Evolutionary conservation across 1,140 invertebrate genomes (phyloP), one percentile per base, ranked within the genome.

Genomic region (Orius laevigatus): DNA sequence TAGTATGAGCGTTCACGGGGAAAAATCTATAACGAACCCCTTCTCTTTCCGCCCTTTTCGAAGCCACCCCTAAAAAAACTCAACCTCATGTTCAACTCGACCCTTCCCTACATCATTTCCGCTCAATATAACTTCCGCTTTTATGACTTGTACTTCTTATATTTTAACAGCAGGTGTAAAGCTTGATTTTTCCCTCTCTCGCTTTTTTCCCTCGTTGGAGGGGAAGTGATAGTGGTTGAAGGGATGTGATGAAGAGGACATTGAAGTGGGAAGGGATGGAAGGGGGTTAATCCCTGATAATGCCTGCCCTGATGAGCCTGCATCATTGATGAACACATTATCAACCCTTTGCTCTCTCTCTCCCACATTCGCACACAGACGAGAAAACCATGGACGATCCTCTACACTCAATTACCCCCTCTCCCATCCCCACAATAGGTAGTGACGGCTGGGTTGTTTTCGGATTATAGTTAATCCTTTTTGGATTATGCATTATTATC

Each of bases 261-360:
- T 34, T 34, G 33, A 34, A 34, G 33, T 8, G 33, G 33, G n/a
- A 34, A n/a, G 33, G 38, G 38, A 40, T 40, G 38, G 38, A 40
- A 40, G 38, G 38, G 38, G 6, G 38, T 40, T 40, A 40, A 40
- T 40, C 38, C 38, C 38, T 40, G 16, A 40, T 40, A 40, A 40
- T 40, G 38, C 38, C 6, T 10, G 38, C 38, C 16, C 38, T 40
- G 38, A 40, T 40, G 38, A 40, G 38, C 10, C 38, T 40, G 38
- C 38, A 40, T 40, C 10, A 40, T 40, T 40, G 10, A 40, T 40
- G 38, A 40, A 40, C 10, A 40, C 38, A 40, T 40, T 40, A 40
- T 40, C 10, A 40, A 15, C n/a, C n/a, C n/a, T n/a, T n/a, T n/a
- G n/a, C n/a, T n/a, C n/a, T n/a, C n/a, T n/a, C n/a, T n/a, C n/a